Evolutionary conservation across 2,797 vertebrate genomes (phyloP).

Genomic region (Pseudotriccus pelzelni): DNA sequence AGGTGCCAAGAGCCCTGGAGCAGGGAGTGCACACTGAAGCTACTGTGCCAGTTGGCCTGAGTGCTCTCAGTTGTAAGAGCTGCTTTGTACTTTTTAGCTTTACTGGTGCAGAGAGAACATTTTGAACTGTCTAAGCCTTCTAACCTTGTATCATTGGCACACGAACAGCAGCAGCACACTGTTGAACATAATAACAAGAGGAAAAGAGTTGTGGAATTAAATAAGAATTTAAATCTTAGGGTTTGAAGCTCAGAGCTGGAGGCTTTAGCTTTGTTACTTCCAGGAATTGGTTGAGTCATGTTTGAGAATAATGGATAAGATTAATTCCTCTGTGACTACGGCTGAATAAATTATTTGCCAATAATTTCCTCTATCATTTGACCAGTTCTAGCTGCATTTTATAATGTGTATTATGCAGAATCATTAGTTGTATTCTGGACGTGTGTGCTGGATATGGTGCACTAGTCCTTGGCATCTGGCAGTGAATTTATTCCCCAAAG

Average conservation of each 20-base stretch:
- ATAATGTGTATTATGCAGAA: background rate
- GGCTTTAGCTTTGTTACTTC: slow-evolving; percentile 51
- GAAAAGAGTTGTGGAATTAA: slow-evolving; percentile 48
- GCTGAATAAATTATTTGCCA: slow-evolving; percentile 54
- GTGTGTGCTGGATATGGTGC: background rate
- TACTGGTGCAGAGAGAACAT: slow-evolving; percentile 60
- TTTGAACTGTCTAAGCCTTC: slow-evolving; percentile 61
- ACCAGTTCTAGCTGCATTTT: background rate
- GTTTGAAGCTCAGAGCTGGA: slow-evolving; percentile 16
- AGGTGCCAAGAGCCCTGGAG: background rate
- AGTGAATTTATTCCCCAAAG: slow-evolving; percentile 30
- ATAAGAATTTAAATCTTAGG: slow-evolving; percentile 60
- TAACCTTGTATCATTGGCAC: slow-evolving; percentile 58
- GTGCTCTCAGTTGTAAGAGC: slow-evolving; percentile 7
- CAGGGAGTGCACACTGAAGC: background rate
- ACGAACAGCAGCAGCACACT: slow-evolving; percentile 24
- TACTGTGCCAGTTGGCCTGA: slow-evolving; percentile 40
- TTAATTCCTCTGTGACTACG: slow-evolving; percentile 35
- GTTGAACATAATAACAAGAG: slow-evolving; percentile 49
- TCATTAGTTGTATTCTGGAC: background rate
- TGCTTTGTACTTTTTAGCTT: slow-evolving; percentile 53
- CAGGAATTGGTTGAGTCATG: slow-evolving; percentile 61
- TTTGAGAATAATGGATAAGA: slow-evolving; percentile 52
- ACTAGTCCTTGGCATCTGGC: background rate
- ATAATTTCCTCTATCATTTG: slow-evolving; percentile 22